Percentiles rank a stretch among this genome's conserved stretches.
These are phyloP conservation scores for Leptinotarsa peninsularis DNA, from an alignment of 2,888 invertebrate species.

Conservation along the genomic window DNA sequence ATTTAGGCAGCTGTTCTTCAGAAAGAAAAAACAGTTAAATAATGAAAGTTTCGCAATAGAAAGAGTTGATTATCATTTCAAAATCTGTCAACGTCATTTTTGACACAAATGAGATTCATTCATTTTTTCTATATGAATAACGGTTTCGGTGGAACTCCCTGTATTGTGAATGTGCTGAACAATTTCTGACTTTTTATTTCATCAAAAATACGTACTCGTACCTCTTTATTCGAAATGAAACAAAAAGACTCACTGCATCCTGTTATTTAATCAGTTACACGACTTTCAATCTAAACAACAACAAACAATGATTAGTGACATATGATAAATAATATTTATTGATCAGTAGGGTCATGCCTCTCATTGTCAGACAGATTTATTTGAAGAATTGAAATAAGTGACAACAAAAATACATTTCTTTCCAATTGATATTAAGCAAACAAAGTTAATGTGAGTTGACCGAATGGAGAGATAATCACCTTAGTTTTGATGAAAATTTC, in stretches of 20 bases:
- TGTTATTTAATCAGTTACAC: background rate
- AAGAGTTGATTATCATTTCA: no score
- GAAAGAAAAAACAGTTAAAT: no score
- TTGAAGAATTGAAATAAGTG: background rate
- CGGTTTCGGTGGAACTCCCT: no score
- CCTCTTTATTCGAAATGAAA: background rate
- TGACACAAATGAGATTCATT: no score
- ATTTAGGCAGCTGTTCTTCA: no score
- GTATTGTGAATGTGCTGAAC: no score
- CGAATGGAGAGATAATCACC: background rate
- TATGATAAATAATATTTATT: conserved; percentile 2
- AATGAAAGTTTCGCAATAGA: no score
- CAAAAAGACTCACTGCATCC: background rate
- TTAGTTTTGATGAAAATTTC: background rate
- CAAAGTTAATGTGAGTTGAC: background rate
- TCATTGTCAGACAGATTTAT: background rate
- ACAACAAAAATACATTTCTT: background rate
- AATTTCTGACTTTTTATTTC: no score
- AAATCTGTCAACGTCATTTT: no score
- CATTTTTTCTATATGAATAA: no score
- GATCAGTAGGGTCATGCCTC: background rate
- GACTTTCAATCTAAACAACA: background rate
- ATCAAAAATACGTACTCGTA: no score
- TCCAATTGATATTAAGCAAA: background rate
- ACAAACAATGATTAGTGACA: background rate